Conservation (phyloP, 1,140 invertebrate species). For the Drosophila pallidifrons region DNA sequence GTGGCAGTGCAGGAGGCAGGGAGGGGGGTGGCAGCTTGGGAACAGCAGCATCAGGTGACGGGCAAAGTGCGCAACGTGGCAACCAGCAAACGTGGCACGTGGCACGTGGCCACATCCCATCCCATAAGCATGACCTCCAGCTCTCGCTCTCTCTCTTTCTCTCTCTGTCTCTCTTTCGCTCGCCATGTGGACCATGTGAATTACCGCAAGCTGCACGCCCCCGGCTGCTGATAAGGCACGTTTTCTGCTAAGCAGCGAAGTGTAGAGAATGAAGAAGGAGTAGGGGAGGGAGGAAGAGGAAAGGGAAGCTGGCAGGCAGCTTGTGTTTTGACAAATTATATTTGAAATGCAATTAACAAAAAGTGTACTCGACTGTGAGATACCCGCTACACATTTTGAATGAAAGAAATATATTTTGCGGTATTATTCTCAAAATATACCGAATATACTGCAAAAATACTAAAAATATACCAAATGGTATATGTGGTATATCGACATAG, state of each 20-base stretch:
- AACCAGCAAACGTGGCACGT: conserved; percentile 13
- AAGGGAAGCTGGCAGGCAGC: neutral
- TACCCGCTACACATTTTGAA: too few species aligned
- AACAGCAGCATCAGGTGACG: conserved; percentile 74
- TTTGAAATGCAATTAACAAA: conserved; percentile 58
- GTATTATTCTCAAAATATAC: too few species aligned
- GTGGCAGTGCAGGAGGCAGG: conserved; percentile 13
- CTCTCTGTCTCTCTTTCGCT: neutral
- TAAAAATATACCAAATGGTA: too few species aligned
- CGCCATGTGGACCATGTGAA: conserved; percentile 39
- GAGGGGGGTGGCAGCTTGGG: conserved; percentile 46
- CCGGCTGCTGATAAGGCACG: conserved; percentile 68
- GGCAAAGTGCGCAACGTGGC: conserved; percentile 25
- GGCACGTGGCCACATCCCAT: conserved; percentile 56
- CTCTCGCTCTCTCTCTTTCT: too few species aligned
- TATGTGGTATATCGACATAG: too few species aligned
- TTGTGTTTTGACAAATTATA: conserved; percentile 68
- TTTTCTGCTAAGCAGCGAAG: conserved; percentile 21
- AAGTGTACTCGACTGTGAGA: too few species aligned
- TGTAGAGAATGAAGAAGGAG: too few species aligned
- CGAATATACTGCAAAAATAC: too few species aligned
- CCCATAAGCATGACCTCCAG: neutral
- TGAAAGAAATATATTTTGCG: too few species aligned
- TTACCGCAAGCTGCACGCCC: conserved; percentile 52
- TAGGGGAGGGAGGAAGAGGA: neutral